Conservation (phyloP, 2,113 vertebrate species). For the Hydrolagus affinis region DNA sequence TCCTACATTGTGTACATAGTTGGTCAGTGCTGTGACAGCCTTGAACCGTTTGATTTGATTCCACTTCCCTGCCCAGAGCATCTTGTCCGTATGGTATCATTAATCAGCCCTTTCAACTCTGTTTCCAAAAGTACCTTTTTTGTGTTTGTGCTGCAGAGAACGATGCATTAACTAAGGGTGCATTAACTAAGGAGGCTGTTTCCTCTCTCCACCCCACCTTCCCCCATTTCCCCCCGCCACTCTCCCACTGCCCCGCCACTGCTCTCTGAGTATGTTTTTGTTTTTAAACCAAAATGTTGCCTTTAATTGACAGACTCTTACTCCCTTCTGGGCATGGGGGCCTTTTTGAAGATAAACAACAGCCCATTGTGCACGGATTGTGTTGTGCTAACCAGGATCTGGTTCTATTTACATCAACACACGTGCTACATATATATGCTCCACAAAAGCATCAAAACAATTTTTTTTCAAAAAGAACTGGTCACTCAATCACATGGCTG, state of each 20-base stretch:
- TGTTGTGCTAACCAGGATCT: slow-evolving; percentile 11
- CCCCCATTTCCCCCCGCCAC: no score
- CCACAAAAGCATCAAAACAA: slow-evolving; percentile 23
- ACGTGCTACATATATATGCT: not conserved
- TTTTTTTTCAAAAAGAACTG: no score
- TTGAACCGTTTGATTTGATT: not conserved
- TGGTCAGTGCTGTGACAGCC: not conserved
- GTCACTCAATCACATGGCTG: no score
- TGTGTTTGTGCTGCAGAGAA: not conserved
- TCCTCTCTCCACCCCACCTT: not conserved
- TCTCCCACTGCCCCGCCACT: no score
- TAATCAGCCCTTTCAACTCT: not conserved
- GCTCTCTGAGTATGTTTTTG: not conserved
- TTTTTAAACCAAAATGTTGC: not conserved
- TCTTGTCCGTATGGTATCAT: not conserved
- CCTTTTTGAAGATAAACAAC: slow-evolving; percentile 16
- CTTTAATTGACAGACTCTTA: not conserved
- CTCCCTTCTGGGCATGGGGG: not conserved
- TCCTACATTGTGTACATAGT: not conserved
- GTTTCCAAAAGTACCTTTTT: not conserved
- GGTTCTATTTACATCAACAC: not conserved
- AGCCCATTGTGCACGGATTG: not conserved
- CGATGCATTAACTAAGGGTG: not conserved
- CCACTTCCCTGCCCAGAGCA: not conserved
- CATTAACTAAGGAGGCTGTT: not conserved